Evolutionary conservation across 1,140 invertebrate species (phyloP).

Genomic region (Aleiodes sp.): DNA sequence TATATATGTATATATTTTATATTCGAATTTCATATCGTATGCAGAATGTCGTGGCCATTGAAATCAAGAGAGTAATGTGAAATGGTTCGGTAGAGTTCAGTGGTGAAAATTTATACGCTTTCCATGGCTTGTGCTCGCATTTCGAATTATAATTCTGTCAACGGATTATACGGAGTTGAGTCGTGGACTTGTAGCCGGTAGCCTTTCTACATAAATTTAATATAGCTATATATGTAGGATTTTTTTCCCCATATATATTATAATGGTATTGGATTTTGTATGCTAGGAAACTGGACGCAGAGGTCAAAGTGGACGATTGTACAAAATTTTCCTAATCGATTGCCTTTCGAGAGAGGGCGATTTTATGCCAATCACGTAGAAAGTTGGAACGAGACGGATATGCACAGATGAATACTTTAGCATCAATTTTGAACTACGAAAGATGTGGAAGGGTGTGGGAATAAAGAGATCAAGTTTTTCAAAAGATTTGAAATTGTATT

Average conservation of each 20-base stretch:
- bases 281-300: neutral
- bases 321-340: conserved; percentile 23
- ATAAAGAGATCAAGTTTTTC: too few species aligned
- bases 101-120: conserved; percentile 24
- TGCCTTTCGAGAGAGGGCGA: too few species aligned
- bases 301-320: neutral
- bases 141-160: conserved; percentile 20
- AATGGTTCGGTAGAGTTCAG: too few species aligned
- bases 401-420: neutral
- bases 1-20: neutral
- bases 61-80: conserved; percentile 1
- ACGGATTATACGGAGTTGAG: neutral
- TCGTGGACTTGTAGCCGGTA: neutral
- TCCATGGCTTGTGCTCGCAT: conserved; percentile 10
- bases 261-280: too few species aligned
- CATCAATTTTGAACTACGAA: neutral
- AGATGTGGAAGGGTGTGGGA: neutral
- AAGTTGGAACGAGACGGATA: neutral
- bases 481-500: too few species aligned
- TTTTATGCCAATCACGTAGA: conserved; percentile 2
- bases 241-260: too few species aligned
- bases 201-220: neutral
- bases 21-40: neutral
- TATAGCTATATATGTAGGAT: too few species aligned
- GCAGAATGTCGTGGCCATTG: neutral